Conservation (phyloP, 2,113 vertebrate species). For the Numida meleagris region DNA sequence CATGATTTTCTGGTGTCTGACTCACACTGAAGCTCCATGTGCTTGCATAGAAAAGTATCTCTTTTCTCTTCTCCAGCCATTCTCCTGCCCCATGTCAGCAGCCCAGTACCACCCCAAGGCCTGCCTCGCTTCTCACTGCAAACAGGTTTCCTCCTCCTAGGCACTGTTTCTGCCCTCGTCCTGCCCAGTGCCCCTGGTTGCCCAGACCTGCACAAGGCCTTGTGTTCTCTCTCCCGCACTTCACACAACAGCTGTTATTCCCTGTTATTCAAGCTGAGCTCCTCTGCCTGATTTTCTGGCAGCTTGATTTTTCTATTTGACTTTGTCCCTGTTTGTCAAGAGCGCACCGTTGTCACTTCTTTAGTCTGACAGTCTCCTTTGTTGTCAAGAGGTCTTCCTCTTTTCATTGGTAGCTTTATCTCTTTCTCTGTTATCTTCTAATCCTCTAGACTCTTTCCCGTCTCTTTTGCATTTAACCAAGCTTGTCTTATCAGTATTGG, state of each 20-base stretch:
- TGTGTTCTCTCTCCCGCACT: background rate
- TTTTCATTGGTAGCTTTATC: background rate
- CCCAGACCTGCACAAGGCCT: background rate
- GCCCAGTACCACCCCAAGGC: rapidly evolving
- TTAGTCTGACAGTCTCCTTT: slow-evolving; percentile 1
- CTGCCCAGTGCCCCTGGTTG: rapidly evolving
- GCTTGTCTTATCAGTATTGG: background rate
- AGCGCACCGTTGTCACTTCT: background rate
- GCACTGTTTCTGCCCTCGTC: background rate
- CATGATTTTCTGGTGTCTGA: background rate
- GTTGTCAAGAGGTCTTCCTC: background rate
- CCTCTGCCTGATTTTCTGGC: slow-evolving; percentile 4
- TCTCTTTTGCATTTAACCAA: background rate
- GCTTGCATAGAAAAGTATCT: background rate
- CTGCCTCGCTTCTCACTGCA: background rate
- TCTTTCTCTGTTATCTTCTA: background rate
- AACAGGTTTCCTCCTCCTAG: rapidly evolving
- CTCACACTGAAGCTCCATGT: background rate
- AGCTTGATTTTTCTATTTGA: background rate
- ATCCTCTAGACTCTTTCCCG: background rate
- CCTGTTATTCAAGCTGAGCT: background rate
- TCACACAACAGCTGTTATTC: background rate
- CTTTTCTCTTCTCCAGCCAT: background rate
- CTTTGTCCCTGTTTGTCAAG: background rate
- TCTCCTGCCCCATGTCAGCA: background rate